phyloP scores from a whole-genome alignment of 2,113 vertebrate species.

The Amblyornis subalaris region DNA sequence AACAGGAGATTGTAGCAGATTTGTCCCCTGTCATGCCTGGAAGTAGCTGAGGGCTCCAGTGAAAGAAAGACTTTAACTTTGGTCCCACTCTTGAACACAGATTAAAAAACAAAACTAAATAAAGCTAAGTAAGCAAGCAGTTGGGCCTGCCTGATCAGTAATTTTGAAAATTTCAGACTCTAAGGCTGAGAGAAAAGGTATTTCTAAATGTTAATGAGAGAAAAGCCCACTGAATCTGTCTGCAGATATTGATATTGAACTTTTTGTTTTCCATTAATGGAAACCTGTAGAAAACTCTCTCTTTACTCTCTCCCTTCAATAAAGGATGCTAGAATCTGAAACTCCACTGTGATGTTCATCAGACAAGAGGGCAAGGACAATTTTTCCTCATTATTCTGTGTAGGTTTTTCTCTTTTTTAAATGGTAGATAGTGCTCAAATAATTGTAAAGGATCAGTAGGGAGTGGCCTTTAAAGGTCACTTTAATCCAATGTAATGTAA shows the following conservation, averaged over 20 bases:
- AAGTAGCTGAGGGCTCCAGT: background rate
- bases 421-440: background rate
- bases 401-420: background rate
- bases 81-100: background rate
- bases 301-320: background rate
- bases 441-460: background rate
- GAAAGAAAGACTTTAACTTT: background rate
- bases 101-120: background rate
- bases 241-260: background rate
- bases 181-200: background rate
- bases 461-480: conserved; percentile 34
- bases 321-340: background rate
- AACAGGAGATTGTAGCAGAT: background rate
- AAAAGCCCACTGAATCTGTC: background rate
- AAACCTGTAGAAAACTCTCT: background rate
- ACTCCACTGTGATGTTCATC: background rate
- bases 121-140: background rate
- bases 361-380: background rate
- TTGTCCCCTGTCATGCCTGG: background rate
- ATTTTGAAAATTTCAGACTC: background rate
- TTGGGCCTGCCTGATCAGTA: background rate
- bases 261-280: background rate
- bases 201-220: background rate
- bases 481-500: background rate
- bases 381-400: background rate